phyloP scores from a whole-genome alignment of 2,797 vertebrate genomes.

The Artibeus lituratus region DNA sequence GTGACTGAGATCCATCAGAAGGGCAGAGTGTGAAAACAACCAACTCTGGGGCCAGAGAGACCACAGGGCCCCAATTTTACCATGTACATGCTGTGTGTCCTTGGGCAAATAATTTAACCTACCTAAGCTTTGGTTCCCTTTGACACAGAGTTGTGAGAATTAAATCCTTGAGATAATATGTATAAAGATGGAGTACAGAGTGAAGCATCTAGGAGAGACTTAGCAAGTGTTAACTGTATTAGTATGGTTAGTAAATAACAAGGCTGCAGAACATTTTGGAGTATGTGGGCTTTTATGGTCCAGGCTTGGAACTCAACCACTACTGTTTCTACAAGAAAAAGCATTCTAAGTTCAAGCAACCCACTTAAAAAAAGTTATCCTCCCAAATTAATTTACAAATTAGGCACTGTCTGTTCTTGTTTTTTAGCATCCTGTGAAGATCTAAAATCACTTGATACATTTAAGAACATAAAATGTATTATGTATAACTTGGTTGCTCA shows the following conservation, averaged over 20 bases:
- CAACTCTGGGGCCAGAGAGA: background rate
- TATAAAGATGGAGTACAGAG: background rate
- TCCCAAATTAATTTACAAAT: slow-evolving; percentile 68
- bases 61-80: background rate
- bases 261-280: background rate
- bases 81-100: background rate
- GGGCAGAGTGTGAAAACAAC: background rate
- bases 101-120: slow-evolving; percentile 38
- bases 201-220: background rate
- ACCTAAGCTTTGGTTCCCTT: slow-evolving; percentile 14
- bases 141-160: background rate
- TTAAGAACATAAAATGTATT: slow-evolving; percentile 70
- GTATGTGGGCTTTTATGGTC: background rate
- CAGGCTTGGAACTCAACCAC: background rate
- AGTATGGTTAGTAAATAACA: background rate
- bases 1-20: slow-evolving; percentile 43
- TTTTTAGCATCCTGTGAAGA: slow-evolving; percentile 59
- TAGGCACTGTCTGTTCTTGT: slow-evolving; percentile 58
- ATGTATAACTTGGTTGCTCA: slow-evolving; percentile 68
- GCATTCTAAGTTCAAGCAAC: slow-evolving; percentile 37
- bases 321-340: slow-evolving; percentile 14
- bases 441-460: slow-evolving; percentile 64
- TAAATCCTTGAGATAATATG: background rate
- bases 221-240: background rate
- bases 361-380: slow-evolving; percentile 16